Evolutionary conservation across 2,797 vertebrate species (phyloP), one percentile per base, ranked within the genome.

Genomic region (Lophotriccus pileatus): DNA sequence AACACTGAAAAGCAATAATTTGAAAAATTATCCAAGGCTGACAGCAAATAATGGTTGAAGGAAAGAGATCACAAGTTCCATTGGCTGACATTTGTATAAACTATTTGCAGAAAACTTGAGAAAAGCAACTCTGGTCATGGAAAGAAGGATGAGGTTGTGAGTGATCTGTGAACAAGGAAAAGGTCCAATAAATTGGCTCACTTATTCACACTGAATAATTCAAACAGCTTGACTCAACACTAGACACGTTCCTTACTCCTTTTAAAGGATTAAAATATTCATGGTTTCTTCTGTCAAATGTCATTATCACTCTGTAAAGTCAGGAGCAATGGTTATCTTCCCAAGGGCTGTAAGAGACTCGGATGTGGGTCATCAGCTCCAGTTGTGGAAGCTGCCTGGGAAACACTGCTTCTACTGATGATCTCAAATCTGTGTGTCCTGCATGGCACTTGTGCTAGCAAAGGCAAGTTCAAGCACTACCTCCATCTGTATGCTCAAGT

Each of bases 161-260:
- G 84, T 87, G 93, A 96, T 94, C 94, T 94, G 93, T 77, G 91
- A 96, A 95, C 87, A 91, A 94, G 83, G 84, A 89, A 94, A 86
- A 90, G 80, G 85, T 93, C 91, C 93, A 89, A 94, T 97, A 94
- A 96, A 97, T 93, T 84, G 94, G 94, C 75, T 96, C 95, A 96
- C 95, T 97, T 97, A 94, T 96, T 96, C 95, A 90, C 95, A 94
- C 87, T 96, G 95, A 96, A 97, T 97, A 94, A 97, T 96, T 95
- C 88, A 97, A 94, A 74, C 56, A 90, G 70, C 93, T 95, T 94
- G 93, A 94, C 83, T 94, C 91, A 84, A 93, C 74, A 84, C 70
- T 91, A 93, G 77, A 76, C 63, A 69, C 60, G 86, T 63, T 91
- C 64, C 60, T 93, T 82, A 90, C 68, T 93, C 70, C 83, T 91